Conservation (phyloP, 37 sponge, comb jelly and placozoan species). For the Ianthella basta region DNA sequence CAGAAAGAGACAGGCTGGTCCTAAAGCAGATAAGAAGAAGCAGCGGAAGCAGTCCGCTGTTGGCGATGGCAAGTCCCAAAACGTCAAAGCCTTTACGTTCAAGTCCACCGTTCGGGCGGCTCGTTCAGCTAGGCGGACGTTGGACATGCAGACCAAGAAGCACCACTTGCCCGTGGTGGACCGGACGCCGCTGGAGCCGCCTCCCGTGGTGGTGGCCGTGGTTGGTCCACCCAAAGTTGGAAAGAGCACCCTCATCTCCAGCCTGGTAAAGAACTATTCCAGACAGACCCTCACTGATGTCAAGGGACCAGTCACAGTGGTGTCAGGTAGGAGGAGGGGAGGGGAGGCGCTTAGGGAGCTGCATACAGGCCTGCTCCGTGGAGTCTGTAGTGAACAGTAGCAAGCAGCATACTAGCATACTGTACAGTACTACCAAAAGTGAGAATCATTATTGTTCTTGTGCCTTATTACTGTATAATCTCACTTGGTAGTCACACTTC, state of each 20-base stretch:
- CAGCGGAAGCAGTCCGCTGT: conserved; percentile 52
- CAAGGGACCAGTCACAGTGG: conserved; percentile 88
- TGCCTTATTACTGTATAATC: too few relatives aligned
- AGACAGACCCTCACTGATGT: conserved; percentile 78
- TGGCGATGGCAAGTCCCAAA: conserved; percentile 41
- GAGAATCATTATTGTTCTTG: too few relatives aligned
- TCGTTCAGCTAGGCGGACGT: conserved; percentile 73
- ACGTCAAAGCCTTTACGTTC: conserved; percentile 94
- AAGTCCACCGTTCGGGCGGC: conserved; percentile 84
- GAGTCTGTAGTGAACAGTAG: too few relatives aligned
- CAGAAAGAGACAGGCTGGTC: conserved; percentile 81
- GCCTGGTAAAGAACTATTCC: conserved; percentile 91
- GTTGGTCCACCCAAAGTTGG: conserved; percentile 98
- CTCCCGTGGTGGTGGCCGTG: conserved; percentile 93
- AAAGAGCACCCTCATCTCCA: conserved; percentile 84
- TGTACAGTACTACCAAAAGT: too few relatives aligned
- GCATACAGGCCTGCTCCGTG: too few relatives aligned
- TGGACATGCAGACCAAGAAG: conserved; percentile 84
- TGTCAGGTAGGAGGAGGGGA: conserved; percentile 59
- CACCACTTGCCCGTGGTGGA: conserved; percentile 87
- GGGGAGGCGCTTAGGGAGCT: too few relatives aligned
- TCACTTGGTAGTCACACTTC: too few relatives aligned
- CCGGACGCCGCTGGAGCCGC: conserved; percentile 85
- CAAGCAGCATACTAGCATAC: too few relatives aligned
- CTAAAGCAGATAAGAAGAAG: conserved; percentile 85